A percentile compares a stretch with the other conserved stretches of the same genome.
Conservation (phyloP, 2,888 invertebrate species). For the Suillia variegata region DNA sequence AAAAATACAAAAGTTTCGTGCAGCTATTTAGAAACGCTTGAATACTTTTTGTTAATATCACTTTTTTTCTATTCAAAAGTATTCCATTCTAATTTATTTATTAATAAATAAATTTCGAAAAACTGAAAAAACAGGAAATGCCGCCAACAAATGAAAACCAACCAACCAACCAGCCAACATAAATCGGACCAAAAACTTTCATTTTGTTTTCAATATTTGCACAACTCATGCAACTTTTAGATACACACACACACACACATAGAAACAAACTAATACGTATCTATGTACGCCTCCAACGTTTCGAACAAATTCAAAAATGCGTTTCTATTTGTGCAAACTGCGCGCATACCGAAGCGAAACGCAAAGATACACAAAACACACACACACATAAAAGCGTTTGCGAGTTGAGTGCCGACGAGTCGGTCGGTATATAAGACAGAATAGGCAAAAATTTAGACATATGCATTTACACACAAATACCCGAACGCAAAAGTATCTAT, state of each 20-base stretch:
- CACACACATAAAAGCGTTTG: not conserved
- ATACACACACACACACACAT: not conserved
- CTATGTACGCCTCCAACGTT: not conserved
- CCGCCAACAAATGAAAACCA: not conserved
- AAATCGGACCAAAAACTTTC: constrained; percentile 2
- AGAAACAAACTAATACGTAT: not conserved
- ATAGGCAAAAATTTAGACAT: not conserved
- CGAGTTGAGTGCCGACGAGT: too few relatives aligned
- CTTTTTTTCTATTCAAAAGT: too few relatives aligned
- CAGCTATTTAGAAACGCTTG: too few relatives aligned
- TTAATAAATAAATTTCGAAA: too few relatives aligned
- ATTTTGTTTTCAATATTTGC: constrained; percentile 5
- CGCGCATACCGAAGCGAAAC: not conserved
- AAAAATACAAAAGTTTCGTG: too few relatives aligned
- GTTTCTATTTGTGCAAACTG: constrained; percentile 3
- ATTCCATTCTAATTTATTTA: too few relatives aligned
- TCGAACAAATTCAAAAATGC: not conserved
- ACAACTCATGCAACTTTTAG: not conserved
- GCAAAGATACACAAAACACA: not conserved
- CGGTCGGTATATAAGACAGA: not conserved
- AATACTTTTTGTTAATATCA: too few relatives aligned
- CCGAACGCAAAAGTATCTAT: not conserved
- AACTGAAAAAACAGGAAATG: constrained; percentile 3
- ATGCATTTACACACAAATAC: not conserved
- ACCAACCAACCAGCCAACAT: too few relatives aligned